These are phyloP conservation scores for Myzus persicae DNA, from an alignment of 1,140 invertebrate genomes.

Conservation along the genomic window DNA sequence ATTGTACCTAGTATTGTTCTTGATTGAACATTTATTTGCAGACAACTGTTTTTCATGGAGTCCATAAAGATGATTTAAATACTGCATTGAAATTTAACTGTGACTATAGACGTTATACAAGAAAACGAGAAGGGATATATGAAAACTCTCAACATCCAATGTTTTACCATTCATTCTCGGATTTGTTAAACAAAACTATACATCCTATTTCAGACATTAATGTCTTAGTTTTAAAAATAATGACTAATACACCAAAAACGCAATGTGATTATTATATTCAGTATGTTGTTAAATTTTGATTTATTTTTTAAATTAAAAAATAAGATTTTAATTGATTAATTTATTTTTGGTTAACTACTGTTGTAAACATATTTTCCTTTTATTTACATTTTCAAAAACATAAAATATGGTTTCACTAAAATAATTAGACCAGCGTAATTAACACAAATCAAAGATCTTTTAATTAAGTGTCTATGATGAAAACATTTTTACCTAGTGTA, in stretches of 20 bases:
- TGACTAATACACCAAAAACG: not conserved
- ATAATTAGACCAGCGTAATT: not conserved
- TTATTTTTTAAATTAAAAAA: not conserved
- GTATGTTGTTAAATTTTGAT: constrained; percentile 25
- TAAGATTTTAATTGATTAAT: not conserved
- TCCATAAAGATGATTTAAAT: not conserved
- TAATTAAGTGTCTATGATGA: not conserved
- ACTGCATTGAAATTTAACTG: constrained; percentile 29
- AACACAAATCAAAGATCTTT: not conserved
- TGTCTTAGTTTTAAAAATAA: constrained; percentile 23
- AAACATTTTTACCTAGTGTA: not conserved
- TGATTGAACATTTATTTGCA: not conserved
- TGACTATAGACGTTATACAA: not conserved
- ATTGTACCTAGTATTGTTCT: not conserved
- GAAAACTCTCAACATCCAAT: not conserved
- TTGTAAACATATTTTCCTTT: not conserved
- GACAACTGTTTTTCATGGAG: not conserved
- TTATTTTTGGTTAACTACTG: not conserved
- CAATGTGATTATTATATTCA: constrained; percentile 31
- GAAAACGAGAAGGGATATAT: not conserved
- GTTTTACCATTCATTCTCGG: not conserved
- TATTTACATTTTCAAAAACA: not conserved
- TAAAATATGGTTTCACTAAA: not conserved
- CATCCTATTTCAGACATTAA: not conserved
- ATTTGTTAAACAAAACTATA: not conserved